Evolutionary conservation across 2,888 invertebrate species (phyloP), one percentile per base, ranked within the genome.

Genomic region (Cenopis cana): DNA sequence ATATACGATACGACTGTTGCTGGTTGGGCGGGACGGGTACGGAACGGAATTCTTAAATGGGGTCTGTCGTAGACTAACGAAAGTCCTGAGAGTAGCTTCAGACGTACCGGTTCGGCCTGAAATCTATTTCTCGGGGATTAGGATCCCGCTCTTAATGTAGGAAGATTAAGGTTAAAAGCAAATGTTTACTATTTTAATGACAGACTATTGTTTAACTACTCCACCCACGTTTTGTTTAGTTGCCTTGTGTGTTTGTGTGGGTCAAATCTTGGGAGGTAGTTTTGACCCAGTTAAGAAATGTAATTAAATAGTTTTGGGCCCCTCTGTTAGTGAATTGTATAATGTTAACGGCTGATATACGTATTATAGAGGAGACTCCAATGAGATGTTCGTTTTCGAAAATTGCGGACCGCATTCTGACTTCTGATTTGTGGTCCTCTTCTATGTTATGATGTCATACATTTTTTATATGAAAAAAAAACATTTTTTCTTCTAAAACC

Each of bases 201-300:
- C 20, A 68, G 59, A 41, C 60, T 38, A 4, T 33, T 18, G 41
- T 18, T 52, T 60, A 46, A 54, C 41, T 54, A n/a, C n/a, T n/a
- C n/a, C n/a, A n/a, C n/a, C 41, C 17, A n/a, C 9, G 36, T 56
- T 38, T 38, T 54, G 52, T 24, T 5, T 36, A 62, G 52, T 50
- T 52, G 20, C 52, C 20, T 62, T 20, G 64, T 38, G 29, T 54
- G 52, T 54, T 64, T 54, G 54, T 64, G 54, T 64, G 54, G 64
- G 64, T 64, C 38, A 50, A 38, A 64, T 64, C 64, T 64, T 64
- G 52, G 20, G 54, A 38, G 52, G 20, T 18, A 64, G 52, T 64
- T 64, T 64, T 52, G 64, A 52, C 64, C 64, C 38, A 38, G 24
- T 52, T 64, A 54, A n/a, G n/a, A n/a, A n/a, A 54, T 10, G 10